These are phyloP conservation scores for Phyto melanocephala DNA, from an alignment of 2,888 invertebrate species.

Conservation along the genomic window DNA sequence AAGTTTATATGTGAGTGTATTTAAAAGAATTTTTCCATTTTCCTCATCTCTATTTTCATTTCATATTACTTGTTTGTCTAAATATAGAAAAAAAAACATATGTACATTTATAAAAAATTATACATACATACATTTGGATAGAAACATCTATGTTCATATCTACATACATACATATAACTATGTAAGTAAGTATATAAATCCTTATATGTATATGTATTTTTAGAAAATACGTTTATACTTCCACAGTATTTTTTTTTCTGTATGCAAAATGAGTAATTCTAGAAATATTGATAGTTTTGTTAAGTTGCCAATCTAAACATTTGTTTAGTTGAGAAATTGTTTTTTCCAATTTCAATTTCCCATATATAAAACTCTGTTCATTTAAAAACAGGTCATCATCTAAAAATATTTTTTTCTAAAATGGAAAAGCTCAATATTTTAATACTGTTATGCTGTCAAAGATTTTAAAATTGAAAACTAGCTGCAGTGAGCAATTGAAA, in stretches of 20 bases:
- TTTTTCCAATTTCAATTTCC: too few relatives aligned
- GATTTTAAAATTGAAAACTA: too few relatives aligned
- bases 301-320: slow-evolving; percentile 45
- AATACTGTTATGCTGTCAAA: too few relatives aligned
- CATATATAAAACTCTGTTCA: too few relatives aligned
- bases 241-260: slow-evolving; percentile 7
- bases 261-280: slow-evolving; percentile 30
- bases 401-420: too few relatives aligned
- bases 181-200: neutral
- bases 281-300: slow-evolving; percentile 51
- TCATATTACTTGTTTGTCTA: slow-evolving; percentile 28
- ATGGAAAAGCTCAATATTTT: too few relatives aligned
- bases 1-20: neutral
- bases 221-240: neutral
- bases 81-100: slow-evolving; percentile 24
- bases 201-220: too few relatives aligned
- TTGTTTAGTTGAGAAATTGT: too few relatives aligned
- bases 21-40: neutral
- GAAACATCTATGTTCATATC: neutral
- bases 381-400: too few relatives aligned
- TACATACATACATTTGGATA: slow-evolving; percentile 1
- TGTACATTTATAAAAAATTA: neutral
- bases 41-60: neutral
- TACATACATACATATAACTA: too few relatives aligned
- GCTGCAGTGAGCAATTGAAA: too few relatives aligned